Conservation (phyloP, 2,113 vertebrate species). For the Meles meles region DNA sequence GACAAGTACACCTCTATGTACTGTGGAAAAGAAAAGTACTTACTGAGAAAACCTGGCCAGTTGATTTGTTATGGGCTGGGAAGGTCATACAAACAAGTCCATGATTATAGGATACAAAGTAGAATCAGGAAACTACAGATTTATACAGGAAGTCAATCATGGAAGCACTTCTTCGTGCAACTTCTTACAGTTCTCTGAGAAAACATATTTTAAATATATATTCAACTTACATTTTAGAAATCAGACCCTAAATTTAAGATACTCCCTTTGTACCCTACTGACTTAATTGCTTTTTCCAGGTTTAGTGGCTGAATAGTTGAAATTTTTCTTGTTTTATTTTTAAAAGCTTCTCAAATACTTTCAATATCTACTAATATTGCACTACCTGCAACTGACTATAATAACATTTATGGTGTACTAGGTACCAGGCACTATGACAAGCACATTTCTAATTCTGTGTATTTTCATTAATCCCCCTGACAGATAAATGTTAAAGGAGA, state of each 20-base stretch:
- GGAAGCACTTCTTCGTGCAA: neutral
- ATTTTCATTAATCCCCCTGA: neutral
- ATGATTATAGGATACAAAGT: neutral
- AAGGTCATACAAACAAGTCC: neutral
- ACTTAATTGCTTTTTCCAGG: neutral
- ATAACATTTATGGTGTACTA: neutral
- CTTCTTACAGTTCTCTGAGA: neutral
- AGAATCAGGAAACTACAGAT: neutral
- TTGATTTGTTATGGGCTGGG: neutral
- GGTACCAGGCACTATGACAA: neutral
- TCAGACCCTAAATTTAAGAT: neutral
- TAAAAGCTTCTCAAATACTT: neutral
- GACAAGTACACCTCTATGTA: neutral
- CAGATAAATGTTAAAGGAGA: neutral
- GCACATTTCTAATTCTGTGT: neutral
- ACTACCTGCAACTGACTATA: neutral
- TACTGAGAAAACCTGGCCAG: neutral
- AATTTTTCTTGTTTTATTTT: constrained; percentile 1
- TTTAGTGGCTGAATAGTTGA: neutral
- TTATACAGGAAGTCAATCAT: neutral
- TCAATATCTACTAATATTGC: neutral
- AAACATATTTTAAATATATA: constrained; percentile 24
- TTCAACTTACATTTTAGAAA: constrained; percentile 32
- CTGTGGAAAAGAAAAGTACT: neutral
- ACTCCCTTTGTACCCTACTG: neutral